Evolutionary conservation across 2,888 invertebrate species (phyloP).

Genomic region (Ornithoptera priamus): DNA sequence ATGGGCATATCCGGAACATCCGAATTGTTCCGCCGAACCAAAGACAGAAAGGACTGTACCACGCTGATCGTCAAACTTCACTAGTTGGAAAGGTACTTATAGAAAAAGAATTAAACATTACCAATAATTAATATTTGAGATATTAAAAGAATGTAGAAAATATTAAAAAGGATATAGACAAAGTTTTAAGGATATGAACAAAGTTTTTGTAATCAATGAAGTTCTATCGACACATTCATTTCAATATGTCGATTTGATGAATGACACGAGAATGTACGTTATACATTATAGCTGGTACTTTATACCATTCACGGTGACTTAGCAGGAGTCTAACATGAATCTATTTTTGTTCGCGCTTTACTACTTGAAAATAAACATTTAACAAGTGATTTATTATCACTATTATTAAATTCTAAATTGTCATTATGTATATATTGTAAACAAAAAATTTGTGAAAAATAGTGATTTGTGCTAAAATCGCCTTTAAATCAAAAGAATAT

Average conservation of each 20-base stretch:
- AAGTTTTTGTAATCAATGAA: slow-evolving; percentile 2
- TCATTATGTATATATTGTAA: neutral
- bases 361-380: neutral
- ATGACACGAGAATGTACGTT: slow-evolving; percentile 3
- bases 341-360: slow-evolving; percentile 10
- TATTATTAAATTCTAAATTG: neutral
- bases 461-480: too few relatives aligned
- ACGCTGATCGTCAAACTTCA: too few relatives aligned
- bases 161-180: neutral
- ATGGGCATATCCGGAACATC: too few relatives aligned
- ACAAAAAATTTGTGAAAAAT: too few relatives aligned
- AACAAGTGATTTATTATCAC: slow-evolving; percentile 7
- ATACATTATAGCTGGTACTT: slow-evolving; percentile 10
- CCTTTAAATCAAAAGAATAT: too few relatives aligned
- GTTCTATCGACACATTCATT: neutral
- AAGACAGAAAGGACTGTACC: too few relatives aligned
- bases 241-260: slow-evolving; percentile 2
- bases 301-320: slow-evolving; percentile 21
- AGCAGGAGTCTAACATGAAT: slow-evolving; percentile 19
- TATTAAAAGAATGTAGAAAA: too few relatives aligned
- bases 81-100: too few relatives aligned
- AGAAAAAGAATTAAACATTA: too few relatives aligned
- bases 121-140: too few relatives aligned
- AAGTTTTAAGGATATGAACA: neutral
- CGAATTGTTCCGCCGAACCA: too few relatives aligned